Evolutionary conservation across 2,888 invertebrate species (phyloP).

Genomic region (Physocephala rufipes): DNA sequence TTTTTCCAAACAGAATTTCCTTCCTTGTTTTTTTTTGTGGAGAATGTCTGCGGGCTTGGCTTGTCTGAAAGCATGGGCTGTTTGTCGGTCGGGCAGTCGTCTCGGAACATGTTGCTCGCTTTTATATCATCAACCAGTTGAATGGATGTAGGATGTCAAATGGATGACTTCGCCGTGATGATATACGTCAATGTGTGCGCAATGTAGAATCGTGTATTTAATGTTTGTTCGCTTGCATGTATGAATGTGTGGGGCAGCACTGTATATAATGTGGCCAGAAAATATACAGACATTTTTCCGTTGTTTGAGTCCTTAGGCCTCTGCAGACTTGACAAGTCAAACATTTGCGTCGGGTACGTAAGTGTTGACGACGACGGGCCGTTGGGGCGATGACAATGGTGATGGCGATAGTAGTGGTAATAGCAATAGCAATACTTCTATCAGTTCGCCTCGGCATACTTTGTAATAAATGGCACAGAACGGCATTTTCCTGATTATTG

Average conservation of each 20-base stretch:
- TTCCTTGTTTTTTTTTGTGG: conserved; percentile 9
- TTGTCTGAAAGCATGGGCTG: conserved; percentile 32
- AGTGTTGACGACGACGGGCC: not conserved
- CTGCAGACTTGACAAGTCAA: conserved; percentile 27
- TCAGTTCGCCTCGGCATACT: not conserved
- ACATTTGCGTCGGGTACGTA: conserved; percentile 24
- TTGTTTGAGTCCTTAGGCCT: conserved; percentile 1
- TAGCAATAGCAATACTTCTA: not conserved
- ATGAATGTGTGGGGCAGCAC: no score
- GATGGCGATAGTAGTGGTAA: not conserved
- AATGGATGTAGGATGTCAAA: not conserved
- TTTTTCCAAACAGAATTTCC: not conserved
- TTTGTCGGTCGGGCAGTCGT: conserved; percentile 25
- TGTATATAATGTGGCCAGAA: conserved; percentile 24
- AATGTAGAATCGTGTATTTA: not conserved
- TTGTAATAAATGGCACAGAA: no score
- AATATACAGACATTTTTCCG: conserved; percentile 2
- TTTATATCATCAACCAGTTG: conserved; percentile 13
- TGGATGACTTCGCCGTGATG: conserved; percentile 15
- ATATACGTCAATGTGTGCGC: conserved; percentile 12
- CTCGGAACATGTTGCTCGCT: not conserved
- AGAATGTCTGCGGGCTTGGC: conserved; percentile 2
- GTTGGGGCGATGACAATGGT: no score
- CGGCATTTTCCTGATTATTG: not conserved
- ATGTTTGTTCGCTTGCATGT: not conserved